Base-by-base conservation (phyloP, 1,140 invertebrate species). In the Nebria ingens region DNA sequence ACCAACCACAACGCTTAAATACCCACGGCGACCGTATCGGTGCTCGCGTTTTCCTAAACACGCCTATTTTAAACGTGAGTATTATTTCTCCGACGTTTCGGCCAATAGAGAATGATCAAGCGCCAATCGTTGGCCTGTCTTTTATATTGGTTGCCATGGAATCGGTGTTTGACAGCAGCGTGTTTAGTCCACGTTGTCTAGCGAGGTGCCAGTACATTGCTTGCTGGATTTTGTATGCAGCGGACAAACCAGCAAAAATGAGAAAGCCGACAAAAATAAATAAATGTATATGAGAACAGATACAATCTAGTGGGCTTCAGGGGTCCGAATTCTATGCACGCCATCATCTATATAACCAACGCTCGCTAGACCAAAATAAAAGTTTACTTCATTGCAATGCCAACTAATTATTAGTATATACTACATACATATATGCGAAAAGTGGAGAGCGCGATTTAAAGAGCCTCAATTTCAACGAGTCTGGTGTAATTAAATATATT, bases 171-270 rank as follows among this genome's bases (percentile, higher is more conserved):
- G 64, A 68, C 65, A 58, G 25, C 4, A 4, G n/a, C 49, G 38
- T 52, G 56, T 64, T 61, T 38, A 63, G 62, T 68, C 68, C 59
- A 68, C 67, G 67, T 70, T 58, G 68, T 65, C 62, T 65, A 56
- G 55, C 59, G 64, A 68, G 68, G 67, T 68, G 66, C 66, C 62
- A 65, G 64, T 65, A 70, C 67, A 68, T 65, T 54, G 68, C 65
- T 68, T 63, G 67, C 66, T 62, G 65, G 66, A 64, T 67, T 22
- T 64, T 67, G 66, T 64, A 67, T 63, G 66, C 64, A 68, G 62
- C 64, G 61, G 62, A 64, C 61, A 62, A 68, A 67, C 66, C 66
- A 67, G 66, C 68, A 69, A 68, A 69, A 69, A 67, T 68, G 64
- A 69, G 68, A 45, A 45, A 68, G 65, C 64, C 68, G 64, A 69